These are phyloP conservation scores for Gambusia yucatana DNA, from an alignment of 2,797 vertebrate species.

Conservation along the genomic window DNA sequence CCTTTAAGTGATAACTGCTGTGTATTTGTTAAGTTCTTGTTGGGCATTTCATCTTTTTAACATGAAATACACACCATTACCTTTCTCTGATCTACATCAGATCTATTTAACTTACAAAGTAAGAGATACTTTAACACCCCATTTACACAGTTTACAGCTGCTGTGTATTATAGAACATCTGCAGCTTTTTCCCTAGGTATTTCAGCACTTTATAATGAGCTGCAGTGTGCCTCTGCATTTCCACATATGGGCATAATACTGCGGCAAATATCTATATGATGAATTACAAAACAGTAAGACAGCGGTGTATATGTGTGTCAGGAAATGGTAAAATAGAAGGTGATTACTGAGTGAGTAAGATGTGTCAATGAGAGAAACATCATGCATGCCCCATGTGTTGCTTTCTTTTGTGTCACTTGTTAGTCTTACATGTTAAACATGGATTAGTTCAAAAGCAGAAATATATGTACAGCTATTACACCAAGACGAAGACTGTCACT, in stretches of 20 bases:
- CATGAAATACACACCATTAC: constrained; percentile 8
- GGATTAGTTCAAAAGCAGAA: constrained; percentile 20
- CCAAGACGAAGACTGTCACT: background rate
- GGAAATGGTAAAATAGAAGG: background rate
- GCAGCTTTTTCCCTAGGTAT: constrained; percentile 49
- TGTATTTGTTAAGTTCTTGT: background rate
- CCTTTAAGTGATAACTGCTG: background rate
- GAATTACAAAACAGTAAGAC: constrained; percentile 5
- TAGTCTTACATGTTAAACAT: constrained; percentile 11
- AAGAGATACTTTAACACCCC: constrained; percentile 5
- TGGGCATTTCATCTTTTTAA: constrained; percentile 1
- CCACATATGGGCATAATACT: constrained; percentile 28
- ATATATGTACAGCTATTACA: background rate
- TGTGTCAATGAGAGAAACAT: constrained; percentile 1
- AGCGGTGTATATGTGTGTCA: background rate
- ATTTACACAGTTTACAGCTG: constrained; percentile 29
- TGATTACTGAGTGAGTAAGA: constrained; percentile 7
- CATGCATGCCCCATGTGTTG: background rate
- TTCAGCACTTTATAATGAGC: constrained; percentile 56
- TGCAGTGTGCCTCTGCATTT: constrained; percentile 31
- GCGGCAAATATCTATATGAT: constrained; percentile 26
- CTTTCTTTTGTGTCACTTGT: constrained; percentile 10
- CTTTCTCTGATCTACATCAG: background rate
- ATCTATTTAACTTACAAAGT: constrained; percentile 33
- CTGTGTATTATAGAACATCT: constrained; percentile 59